Base-by-base conservation (phyloP, 2,888 invertebrate genomes). In the Sphaerophoria taeniata region DNA sequence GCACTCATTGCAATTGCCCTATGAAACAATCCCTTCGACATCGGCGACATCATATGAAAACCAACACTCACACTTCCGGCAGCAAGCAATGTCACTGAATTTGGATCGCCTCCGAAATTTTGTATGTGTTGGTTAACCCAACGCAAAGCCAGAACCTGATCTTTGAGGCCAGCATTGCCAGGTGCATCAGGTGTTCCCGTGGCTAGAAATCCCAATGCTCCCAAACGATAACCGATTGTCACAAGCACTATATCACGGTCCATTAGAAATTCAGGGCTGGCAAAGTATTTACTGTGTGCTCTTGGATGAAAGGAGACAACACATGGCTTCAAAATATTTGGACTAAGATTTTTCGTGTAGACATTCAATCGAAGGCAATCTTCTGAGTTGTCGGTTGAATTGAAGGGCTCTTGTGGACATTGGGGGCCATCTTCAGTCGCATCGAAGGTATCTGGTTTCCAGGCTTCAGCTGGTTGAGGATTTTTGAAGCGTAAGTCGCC, bases 151-250 rank as follows among this genome's bases (percentile, higher is more conserved):
- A 92, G 89, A 2, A 95, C 95, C 90, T 96, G 95, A 90, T 96
- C 96, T 89, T 95, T 95, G 60, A 95, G 90, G 0, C 95, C 95
- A 58, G 94, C 93, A 90, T 96, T 96, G 4, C 95, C 95, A 0
- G 95, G 95, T 0, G 95, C 94, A 36, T 93, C 92, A 16, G 93
- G 92, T 74, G 94, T 95, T 0, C 95, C 95, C 0, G 95, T 95
- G 87, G 94, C 94, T 61, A 95, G 88, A 89, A 94, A 94, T 7
- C 95, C 95, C 93, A 90, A 84, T 0, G 89, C 88, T 6, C 90
- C 91, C 36, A 95, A 90, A 3, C 95, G 92, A 89, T 95, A 95
- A 90, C 95, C 95, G 31, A 94, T 90, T 0, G 94, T 93, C 34
- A 95, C 95, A n/a, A 95, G 91, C 0, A 95, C 94, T 33, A 95